phyloP scores from a whole-genome alignment of 2,113 vertebrate species.

The human (Homo sapiens) region DNA sequence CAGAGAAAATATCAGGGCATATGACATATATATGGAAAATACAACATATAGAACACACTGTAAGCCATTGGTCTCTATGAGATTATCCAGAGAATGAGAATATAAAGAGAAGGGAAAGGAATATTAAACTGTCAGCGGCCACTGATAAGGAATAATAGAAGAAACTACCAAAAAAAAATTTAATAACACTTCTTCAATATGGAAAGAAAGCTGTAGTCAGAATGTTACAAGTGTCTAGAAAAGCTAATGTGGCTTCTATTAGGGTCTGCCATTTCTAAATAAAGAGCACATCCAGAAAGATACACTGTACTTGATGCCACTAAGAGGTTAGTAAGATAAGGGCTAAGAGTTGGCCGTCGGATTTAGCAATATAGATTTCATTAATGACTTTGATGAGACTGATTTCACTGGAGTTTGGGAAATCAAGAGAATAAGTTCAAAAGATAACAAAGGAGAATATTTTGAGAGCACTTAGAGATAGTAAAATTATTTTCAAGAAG shows the following conservation, averaged over 20 bases:
- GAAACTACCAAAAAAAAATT: not conserved
- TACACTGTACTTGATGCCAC: not conserved
- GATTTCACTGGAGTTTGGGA: not conserved
- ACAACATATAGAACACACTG: not conserved
- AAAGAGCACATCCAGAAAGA: not conserved
- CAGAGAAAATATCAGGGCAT: not conserved
- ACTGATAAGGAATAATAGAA: not conserved
- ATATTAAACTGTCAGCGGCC: not conserved
- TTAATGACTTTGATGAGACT: not conserved
- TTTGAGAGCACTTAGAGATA: not conserved
- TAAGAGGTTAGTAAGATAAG: not conserved
- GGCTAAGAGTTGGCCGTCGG: not conserved
- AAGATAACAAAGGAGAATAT: not conserved
- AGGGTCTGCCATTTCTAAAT: not conserved
- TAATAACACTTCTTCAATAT: not conserved
- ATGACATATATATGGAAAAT: not conserved
- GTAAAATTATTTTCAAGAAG: not conserved
- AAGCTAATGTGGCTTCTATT: not conserved
- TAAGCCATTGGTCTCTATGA: not conserved
- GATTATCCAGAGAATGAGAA: not conserved
- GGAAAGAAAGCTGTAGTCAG: not conserved
- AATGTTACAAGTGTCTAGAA: not conserved
- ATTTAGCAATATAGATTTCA: not conserved
- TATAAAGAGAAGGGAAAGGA: not conserved
- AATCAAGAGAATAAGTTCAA: not conserved